Percentiles rank a stretch among this genome's conserved stretches.
phyloP scores from a whole-genome alignment of 2,113 vertebrate species.

The Rynchops niger region DNA sequence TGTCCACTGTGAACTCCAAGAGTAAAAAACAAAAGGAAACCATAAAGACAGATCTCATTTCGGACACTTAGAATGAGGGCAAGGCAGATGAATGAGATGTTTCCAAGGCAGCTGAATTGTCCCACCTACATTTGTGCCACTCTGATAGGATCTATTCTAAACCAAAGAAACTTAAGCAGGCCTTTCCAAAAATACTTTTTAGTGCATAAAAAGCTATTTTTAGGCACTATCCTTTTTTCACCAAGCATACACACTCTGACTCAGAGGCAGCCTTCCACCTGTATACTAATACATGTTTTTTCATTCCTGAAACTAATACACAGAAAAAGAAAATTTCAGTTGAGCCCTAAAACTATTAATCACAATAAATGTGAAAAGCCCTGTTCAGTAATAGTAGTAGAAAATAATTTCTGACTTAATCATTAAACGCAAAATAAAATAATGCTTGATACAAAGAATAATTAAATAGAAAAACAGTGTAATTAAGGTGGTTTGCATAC shows the following conservation, averaged over 20 bases:
- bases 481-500: not conserved
- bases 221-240: not conserved
- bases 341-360: not conserved
- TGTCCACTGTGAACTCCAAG: not conserved
- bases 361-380: not conserved
- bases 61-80: not conserved
- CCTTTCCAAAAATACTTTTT: conserved; percentile 42
- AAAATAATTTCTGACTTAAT: not conserved
- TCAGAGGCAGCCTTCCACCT: not conserved
- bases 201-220: conserved; percentile 10
- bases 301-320: not conserved
- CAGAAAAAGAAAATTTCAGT: not conserved
- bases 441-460: not conserved
- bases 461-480: not conserved
- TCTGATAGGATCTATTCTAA: conserved; percentile 9
- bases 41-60: not conserved
- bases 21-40: not conserved
- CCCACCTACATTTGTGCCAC: not conserved
- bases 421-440: not conserved
- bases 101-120: conserved; percentile 3
- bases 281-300: not conserved
- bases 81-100: not conserved
- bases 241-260: not conserved
- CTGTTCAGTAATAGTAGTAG: not conserved
- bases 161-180: not conserved